Conservation (phyloP, 1,140 invertebrate species). For the Nymphalis io region DNA sequence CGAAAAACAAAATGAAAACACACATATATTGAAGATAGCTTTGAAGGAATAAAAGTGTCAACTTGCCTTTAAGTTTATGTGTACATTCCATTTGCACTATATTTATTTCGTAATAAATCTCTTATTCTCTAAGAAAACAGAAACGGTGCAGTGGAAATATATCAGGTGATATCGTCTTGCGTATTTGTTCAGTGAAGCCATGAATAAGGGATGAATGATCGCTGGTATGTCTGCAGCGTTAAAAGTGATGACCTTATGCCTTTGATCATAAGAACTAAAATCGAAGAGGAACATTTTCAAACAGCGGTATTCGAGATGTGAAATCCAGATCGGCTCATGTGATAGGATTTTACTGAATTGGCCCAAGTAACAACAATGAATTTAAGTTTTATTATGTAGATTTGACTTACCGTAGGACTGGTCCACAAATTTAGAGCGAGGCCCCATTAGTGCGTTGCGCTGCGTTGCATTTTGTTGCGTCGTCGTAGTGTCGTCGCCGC, state of each 20-base stretch:
- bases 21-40: too few species aligned
- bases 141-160: not conserved
- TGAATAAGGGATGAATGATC: slow-evolving; percentile 10
- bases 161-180: not conserved
- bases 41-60: not conserved
- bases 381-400: slow-evolving; percentile 1
- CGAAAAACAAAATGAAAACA: too few species aligned
- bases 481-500: too few species aligned
- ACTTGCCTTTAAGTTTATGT: not conserved
- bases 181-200: not conserved
- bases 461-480: too few species aligned
- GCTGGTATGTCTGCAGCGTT: not conserved
- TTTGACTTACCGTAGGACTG: too few species aligned
- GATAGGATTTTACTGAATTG: not conserved
- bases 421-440: too few species aligned
- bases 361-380: not conserved
- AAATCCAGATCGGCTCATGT: not conserved
- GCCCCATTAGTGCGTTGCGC: too few species aligned
- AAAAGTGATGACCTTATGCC: not conserved
- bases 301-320: not conserved
- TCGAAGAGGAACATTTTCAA: not conserved
- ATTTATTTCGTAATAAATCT: slow-evolving; percentile 7
- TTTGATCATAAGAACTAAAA: not conserved
- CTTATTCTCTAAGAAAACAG: not conserved
- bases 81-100: not conserved